Base-by-base conservation (phyloP, 2,888 invertebrate species). In the Sicus ferrugineus region DNA sequence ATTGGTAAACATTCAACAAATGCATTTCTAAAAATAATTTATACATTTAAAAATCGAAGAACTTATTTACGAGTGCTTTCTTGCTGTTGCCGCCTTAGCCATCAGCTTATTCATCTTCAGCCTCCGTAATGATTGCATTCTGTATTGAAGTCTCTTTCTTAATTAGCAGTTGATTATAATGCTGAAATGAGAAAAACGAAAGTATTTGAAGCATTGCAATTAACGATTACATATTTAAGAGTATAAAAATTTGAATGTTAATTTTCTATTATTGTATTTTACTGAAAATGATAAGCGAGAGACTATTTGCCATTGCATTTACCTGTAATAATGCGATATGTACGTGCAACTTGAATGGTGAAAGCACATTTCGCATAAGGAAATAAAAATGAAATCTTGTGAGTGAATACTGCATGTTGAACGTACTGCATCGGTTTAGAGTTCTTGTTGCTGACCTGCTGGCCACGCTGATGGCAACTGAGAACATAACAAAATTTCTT, bases 51-150 rank as follows among this genome's bases (percentile, higher is more conserved):
- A 58, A 56, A 58, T 31, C 30, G 9, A 19, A 31, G 21, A 56
- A 28, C 5, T 56, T 58, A 28, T 23, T 28, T 50, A 42, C 30
- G 46, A 14, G 5, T 3, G 52, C 21, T 21, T 16, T 30, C n/a
- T 28, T 56, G 30, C 14, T 56, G 58, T 30, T 16, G 31, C 9
- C 4, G 19, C 19, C 31, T 6, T 16, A 14, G 31, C 48, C 7
- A 11, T 26, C 19, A 31, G 75, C 76, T 80, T 81, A 83, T 79
- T 85, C 85, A 75, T 91, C 90, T 61, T 91, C 91, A 6, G 90
- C 91, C 81, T 92, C 92, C 67, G 88, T 89, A 76, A 93, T 92
- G 0, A 92, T 90, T 0, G 90, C 88, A 81, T 91, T 91, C 28
- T 90, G 88, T 76, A 92, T 92, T 84, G 81, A 81, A 28, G 83